Base-by-base conservation (phyloP, 2,113 vertebrate species). In the Athene cunicularia region DNA sequence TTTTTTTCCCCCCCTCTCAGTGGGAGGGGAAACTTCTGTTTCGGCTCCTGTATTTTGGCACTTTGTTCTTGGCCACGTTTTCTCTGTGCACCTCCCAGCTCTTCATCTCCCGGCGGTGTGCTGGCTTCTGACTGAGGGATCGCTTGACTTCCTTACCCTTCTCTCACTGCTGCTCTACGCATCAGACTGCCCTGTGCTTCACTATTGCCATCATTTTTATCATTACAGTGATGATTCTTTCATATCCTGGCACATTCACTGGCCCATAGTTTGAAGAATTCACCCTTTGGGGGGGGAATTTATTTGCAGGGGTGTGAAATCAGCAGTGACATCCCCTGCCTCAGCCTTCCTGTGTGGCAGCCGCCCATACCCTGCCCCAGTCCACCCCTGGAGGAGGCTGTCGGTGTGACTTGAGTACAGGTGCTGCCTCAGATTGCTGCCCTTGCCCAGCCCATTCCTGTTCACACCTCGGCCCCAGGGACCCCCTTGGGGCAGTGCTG, bases 61-160 rank as follows among this genome's bases (percentile, higher is more conserved):
- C 89, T 94, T 87, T 76, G 68, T 64, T 93, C 88, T 94, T 74
- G 82, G 91, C 92, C 80, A 26, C 12, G 20, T 96, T 87, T 58
- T 75, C 73, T 95, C 90, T 88, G 88, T 81, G 91, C 87, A 33
- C 63, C 89, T 80, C 86, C 73, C 80, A 63, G 88, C 88, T 96
- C 90, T 76, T 37, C 68, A 12, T 60, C 86, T 92, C 93, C 96
- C 76, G 72, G 76, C 20, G 2, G 43, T 12, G 32, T 5, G 7
- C 91, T 89, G 94, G 96, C 81, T 93, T 96, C 92, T 90, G 92
- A 4, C 89, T 33, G 92, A 8, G 83, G 94, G 93, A 82, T 73
- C 16, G 26, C 87, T 97, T 96, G 96, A 74, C 97, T 95, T 98
- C 97, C 97, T 97, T 95, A 89, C 96, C 98, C 94, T 97, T 97